These are phyloP conservation scores for Phasianus colchicus DNA, from an alignment of 2,113 vertebrate species.

Conservation along the genomic window DNA sequence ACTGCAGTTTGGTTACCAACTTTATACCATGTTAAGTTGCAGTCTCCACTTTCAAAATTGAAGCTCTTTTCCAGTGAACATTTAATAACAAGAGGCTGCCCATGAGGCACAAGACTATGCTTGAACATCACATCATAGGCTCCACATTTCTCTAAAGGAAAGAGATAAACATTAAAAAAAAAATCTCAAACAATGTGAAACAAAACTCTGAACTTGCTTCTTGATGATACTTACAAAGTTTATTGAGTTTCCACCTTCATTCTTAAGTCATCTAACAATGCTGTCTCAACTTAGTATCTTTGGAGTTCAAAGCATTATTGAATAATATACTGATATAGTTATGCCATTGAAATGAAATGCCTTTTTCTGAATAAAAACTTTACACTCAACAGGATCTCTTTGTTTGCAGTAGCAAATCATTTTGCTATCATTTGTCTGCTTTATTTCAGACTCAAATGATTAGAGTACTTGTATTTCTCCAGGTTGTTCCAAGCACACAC, in stretches of 20 bases:
- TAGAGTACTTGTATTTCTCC: background rate
- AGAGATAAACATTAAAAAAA: slow-evolving; percentile 24
- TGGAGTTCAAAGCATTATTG: background rate
- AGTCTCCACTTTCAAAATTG: slow-evolving; percentile 19
- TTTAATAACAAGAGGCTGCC: slow-evolving; percentile 63
- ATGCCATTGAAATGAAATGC: background rate
- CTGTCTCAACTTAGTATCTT: background rate
- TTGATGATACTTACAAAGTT: background rate
- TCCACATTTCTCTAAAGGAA: slow-evolving; percentile 48
- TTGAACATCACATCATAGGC: slow-evolving; percentile 40
- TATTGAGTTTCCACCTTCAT: background rate
- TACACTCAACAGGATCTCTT: too few species aligned
- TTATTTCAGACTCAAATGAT: background rate
- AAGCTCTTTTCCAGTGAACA: slow-evolving; percentile 30
- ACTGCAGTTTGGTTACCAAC: slow-evolving; percentile 68
- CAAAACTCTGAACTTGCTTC: background rate
- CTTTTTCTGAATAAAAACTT: background rate
- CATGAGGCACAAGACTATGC: slow-evolving; percentile 43
- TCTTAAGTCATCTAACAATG: background rate
- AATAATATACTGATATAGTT: background rate
- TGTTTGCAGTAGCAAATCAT: too few species aligned
- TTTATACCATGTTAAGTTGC: slow-evolving; percentile 84
- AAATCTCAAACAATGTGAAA: background rate
- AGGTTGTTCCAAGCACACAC: background rate
- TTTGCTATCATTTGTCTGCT: background rate